A percentile compares a stretch with the other conserved stretches of the same genome.
Evolutionary conservation across 92 coral and sea anemone species (phyloP).

Genomic region (Epizoanthus illoricatus): DNA sequence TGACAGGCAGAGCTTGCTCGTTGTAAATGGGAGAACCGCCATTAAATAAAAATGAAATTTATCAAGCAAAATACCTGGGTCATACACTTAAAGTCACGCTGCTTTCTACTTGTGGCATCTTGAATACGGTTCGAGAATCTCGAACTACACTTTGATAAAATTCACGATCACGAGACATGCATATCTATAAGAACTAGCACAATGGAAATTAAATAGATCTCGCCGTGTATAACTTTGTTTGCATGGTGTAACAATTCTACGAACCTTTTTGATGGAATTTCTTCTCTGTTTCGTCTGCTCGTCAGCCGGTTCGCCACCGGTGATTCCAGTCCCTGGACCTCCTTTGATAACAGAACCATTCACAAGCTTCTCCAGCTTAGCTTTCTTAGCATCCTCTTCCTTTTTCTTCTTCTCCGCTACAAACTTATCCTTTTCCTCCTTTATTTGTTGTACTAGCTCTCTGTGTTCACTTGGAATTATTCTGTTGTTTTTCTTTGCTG

Average conservation of each 20-base stretch:
- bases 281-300: slow-evolving; percentile 72
- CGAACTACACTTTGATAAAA: no score
- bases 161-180: no score
- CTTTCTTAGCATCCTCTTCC: slow-evolving; percentile 63
- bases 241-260: neutral
- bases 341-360: slow-evolving; percentile 49
- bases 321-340: slow-evolving; percentile 38
- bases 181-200: no score
- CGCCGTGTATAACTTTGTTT: neutral
- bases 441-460: slow-evolving; percentile 70
- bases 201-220: no score
- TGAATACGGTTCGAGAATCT: no score
- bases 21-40: no score
- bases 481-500: neutral
- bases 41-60: neutral
- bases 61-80: neutral
- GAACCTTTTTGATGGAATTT: slow-evolving; percentile 74
- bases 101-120: neutral
- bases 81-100: neutral
- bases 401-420: slow-evolving; percentile 62
- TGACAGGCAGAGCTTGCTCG: no score
- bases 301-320: slow-evolving; percentile 86
- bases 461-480: slow-evolving; percentile 51
- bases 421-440: slow-evolving; percentile 85
- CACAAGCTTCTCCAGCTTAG: slow-evolving; percentile 68